Evolutionary conservation across 2,797 vertebrate genomes (phyloP), one percentile per base, ranked within the genome.

Genomic region (Sebastes baramenuke): DNA sequence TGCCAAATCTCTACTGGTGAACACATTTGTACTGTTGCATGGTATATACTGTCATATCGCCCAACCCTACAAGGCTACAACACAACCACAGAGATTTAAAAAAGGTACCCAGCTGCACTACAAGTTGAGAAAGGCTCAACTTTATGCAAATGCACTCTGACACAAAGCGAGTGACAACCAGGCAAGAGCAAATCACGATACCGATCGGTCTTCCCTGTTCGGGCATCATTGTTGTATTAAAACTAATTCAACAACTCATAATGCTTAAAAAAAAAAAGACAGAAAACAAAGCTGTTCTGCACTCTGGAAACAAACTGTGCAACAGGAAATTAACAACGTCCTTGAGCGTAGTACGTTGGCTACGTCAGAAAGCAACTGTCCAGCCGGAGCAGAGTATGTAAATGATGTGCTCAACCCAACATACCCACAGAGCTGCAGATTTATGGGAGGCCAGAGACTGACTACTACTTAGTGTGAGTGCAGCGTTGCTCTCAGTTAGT

Each of bases 361-460:
- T 22, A 14, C 4, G 5, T 42, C 56, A 56, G 36, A 64, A 73
- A 69, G 2, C 24, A 72, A 30, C 52, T 22, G 65, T 36, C 24
- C 64, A 24, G 36, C 10, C 11, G 12, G 3, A 72, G 55, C 62
- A 54, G 68, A 82, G 61, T 8, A 60, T 66, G 38, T 58, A 65
- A 64, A 61, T 58, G 20, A 69, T 32, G 62, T 22, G 30, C 60
- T 67, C 9, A 12, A 52, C 1, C 13, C 42, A 56, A 67, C 18
- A 9, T 25, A 72, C 14, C 3, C 24, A 62, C 42, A 73, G 42
- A 69, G 49, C 38, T 10, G 22, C 60, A 86, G 74, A 70, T 74
- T 65, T 55, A 69, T 22, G 36, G 36, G 54, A n/a, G 42, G 59
- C 27, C 65, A 32, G n/a, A 64, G 66, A 59, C 65, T 24, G 29